Evolutionary conservation across 2,888 invertebrate species (phyloP), one percentile per base, ranked within the genome.

Genomic region (Hypercompe scribonia): DNA sequence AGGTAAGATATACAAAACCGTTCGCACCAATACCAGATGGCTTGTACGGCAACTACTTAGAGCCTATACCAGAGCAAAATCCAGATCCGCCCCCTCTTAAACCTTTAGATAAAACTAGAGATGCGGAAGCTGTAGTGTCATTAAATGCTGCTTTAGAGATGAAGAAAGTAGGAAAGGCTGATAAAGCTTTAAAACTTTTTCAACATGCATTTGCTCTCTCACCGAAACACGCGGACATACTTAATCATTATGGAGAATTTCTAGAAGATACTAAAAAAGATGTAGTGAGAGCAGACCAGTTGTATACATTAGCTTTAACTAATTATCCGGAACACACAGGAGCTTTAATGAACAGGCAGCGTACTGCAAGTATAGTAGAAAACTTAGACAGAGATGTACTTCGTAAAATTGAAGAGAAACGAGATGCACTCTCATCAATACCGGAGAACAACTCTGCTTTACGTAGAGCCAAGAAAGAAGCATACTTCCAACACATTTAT

Each of bases 401-500:
- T 79, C 95, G 96, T 78, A 96, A 97, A 81, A 98, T 99, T 79
- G 99, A 99, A 88, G 96, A 97, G 65, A 99, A 99, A 91, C 96
- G 98, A 74, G 97, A 98, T 88, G 96, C 97, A 31, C 94, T 99
- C 13, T 97, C 98, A 34, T 97, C 97, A 8, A 97, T 99, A 87
- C 98, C 99, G 31, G 97, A 98, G 79, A 96, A 96, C 63, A 97
- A 97, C 90, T 96, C 97, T 0, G 98, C 98, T 10, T 94, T 99
- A 81, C 96, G 98, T 70, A 96, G 98, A 86, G 98, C 99, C 7
- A 99, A 99, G 88, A 98, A 98, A 89, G 99, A 99, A 92, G 99
- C 99, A 2, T 99, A 99, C 91, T 99, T 99, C 90, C 97, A 98
- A 88, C 99, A 99, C 89, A 99, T 99, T 78, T 99, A 99, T 92